Base-by-base conservation (phyloP, 2,888 invertebrate genomes). In the Omphaloscelis lunosa region DNA sequence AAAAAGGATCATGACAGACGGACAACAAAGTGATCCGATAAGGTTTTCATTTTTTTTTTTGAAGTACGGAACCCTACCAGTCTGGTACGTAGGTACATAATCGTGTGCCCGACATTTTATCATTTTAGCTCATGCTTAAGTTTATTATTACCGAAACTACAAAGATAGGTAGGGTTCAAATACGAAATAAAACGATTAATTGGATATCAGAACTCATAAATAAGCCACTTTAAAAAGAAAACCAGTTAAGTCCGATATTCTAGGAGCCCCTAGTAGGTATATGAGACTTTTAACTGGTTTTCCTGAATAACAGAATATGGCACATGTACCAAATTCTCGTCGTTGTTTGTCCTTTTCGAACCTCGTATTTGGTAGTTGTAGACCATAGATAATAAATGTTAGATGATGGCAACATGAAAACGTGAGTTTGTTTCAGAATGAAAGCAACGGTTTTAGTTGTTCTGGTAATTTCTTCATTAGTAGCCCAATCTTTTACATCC, bases 111-210 rank as follows among this genome's bases (percentile, higher is more conserved):
- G 20, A 65, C 63, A 77, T 69, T 62, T 1, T 48, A 34, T 27
- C 34, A 69, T 66, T 65, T 48, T 39, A 56, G n/a, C 39, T 20
- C 53, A 75, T 15, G 51, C 75, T n/a, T 34, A 34, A 29, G 51
- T n/a, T 78, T 63, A 77, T 77, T 76, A 66, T 48, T 80, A 73
- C 23, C 41, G 9, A 41, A 78, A 27, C 58, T 58, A 74, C 39
- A 56, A 63, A 74, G 59, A 75, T 79, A 81, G 56, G 20, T 48
- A n/a, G 5, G 45, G 15, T 74, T 53, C 45, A 53, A 45, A 53
- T 61, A 61, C 4, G 58, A 63, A 80, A 65, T 63, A 48, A 62
- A 48, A 72, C 17, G 17, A 56, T 39, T 58, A 51, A 61, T 34
- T 77, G 20, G n/a, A 69, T 59, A 79, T 29, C n/a, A 53, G 17